Evolutionary conservation across 2,797 vertebrate species (phyloP).

Genomic region (Artibeus jamaicensis): DNA sequence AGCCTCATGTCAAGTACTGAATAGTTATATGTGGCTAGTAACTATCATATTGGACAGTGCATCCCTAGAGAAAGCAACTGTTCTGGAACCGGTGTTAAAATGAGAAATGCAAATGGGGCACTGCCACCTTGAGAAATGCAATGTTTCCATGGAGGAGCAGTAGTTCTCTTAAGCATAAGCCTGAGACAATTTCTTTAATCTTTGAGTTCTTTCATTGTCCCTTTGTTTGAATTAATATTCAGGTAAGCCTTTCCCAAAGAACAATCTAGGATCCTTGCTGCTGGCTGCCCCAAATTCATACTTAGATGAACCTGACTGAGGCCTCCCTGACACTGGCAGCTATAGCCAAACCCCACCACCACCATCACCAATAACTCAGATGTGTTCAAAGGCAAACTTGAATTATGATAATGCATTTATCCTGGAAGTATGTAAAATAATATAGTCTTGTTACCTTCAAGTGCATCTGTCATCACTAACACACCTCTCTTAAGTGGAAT

Average conservation of each 20-base stretch:
- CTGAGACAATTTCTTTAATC: conserved; percentile 20
- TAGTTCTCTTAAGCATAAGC: conserved; percentile 29
- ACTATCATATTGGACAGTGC: background rate
- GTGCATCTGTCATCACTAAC: conserved; percentile 26
- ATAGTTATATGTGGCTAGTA: background rate
- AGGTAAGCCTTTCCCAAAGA: conserved; percentile 77
- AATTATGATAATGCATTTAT: background rate
- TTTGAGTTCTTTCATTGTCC: conserved; percentile 50
- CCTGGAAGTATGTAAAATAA: conserved; percentile 12
- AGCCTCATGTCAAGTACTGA: background rate
- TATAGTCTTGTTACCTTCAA: conserved; percentile 1
- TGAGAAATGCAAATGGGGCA: conserved; percentile 6
- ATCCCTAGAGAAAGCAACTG: conserved; percentile 31
- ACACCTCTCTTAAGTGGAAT: conserved; percentile 28
- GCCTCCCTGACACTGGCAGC: background rate
- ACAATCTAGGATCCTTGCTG: background rate
- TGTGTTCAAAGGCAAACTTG: conserved; percentile 41
- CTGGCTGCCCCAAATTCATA: conserved; percentile 34
- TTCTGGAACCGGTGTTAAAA: background rate
- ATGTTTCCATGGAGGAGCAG: background rate
- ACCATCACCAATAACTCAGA: conserved; percentile 5
- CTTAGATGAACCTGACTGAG: conserved; percentile 6
- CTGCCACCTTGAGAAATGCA: background rate
- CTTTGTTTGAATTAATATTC: conserved; percentile 59
- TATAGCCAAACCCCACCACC: background rate